These are phyloP conservation scores for Solenopsis invicta DNA, from an alignment of 1,140 invertebrate species.

Conservation along the genomic window DNA sequence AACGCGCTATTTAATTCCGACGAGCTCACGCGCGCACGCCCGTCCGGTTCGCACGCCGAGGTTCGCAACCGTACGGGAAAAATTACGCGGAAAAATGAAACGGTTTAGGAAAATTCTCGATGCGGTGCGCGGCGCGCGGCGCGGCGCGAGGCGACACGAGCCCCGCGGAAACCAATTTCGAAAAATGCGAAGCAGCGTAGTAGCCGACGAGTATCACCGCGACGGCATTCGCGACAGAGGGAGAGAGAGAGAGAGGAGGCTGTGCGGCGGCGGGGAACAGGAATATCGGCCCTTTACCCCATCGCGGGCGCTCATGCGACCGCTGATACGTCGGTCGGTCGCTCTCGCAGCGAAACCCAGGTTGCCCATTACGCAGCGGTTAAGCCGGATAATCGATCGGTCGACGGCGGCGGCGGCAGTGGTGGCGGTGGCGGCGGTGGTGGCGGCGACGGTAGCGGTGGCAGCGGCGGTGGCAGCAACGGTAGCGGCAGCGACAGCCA, in stretches of 20 bases:
- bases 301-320: slow-evolving; percentile 53
- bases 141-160: slow-evolving; percentile 22
- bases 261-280: too few species aligned
- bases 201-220: slow-evolving; percentile 37
- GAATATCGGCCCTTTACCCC: slow-evolving; percentile 53
- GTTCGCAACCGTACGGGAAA: slow-evolving; percentile 18
- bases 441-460: neutral
- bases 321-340: slow-evolving; percentile 58
- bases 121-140: neutral
- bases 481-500: slow-evolving; percentile 56
- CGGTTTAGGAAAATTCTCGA: slow-evolving; percentile 52
- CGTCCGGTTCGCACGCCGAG: slow-evolving; percentile 21
- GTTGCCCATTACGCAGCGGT: slow-evolving; percentile 76
- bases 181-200: slow-evolving; percentile 48
- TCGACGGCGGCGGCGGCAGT: slow-evolving; percentile 23
- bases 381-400: slow-evolving; percentile 76
- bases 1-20: slow-evolving; percentile 61
- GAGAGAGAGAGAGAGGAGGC: too few species aligned
- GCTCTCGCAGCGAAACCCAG: slow-evolving; percentile 68
- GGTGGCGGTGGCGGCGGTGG: slow-evolving; percentile 17
- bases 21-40: neutral
- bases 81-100: slow-evolving; percentile 60
- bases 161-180: slow-evolving; percentile 61
- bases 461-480: slow-evolving; percentile 37
- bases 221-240: slow-evolving; percentile 38